Evolutionary conservation across 1,140 invertebrate genomes (phyloP).

Genomic region (Phymorhynchus buccinoides): DNA sequence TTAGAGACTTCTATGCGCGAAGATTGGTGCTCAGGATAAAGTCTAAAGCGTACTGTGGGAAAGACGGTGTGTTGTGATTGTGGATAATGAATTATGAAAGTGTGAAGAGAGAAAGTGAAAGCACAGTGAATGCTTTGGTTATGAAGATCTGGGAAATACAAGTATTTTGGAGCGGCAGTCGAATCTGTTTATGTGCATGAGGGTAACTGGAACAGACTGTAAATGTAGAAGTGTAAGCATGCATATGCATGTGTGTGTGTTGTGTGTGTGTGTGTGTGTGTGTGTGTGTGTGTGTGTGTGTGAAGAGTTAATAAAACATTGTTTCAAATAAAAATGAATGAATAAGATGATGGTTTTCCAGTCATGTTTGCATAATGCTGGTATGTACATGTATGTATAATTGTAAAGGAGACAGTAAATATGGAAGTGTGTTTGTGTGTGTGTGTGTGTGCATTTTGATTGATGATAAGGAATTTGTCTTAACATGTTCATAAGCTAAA

Average conservation of each 20-base stretch:
- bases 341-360: too few species aligned
- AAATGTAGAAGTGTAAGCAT: neutral
- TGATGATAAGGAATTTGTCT: too few species aligned
- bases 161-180: too few species aligned
- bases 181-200: neutral
- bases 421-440: neutral
- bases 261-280: neutral
- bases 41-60: conserved; percentile 50
- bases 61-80: neutral
- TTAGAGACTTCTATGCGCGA: conserved; percentile 76
- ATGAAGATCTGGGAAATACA: neutral
- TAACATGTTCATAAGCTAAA: too few species aligned
- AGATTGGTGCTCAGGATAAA: conserved; percentile 72
- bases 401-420: neutral
- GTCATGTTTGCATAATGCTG: neutral
- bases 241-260: neutral
- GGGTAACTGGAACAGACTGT: neutral
- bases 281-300: neutral
- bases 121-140: neutral
- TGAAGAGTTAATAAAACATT: too few species aligned
- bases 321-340: too few species aligned
- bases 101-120: neutral
- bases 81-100: neutral
- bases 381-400: neutral
- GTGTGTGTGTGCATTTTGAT: neutral